A percentile compares a stretch with the other conserved stretches of the same genome.
Conservation (phyloP, 2,113 vertebrate genomes). For the Equus przewalskii region DNA sequence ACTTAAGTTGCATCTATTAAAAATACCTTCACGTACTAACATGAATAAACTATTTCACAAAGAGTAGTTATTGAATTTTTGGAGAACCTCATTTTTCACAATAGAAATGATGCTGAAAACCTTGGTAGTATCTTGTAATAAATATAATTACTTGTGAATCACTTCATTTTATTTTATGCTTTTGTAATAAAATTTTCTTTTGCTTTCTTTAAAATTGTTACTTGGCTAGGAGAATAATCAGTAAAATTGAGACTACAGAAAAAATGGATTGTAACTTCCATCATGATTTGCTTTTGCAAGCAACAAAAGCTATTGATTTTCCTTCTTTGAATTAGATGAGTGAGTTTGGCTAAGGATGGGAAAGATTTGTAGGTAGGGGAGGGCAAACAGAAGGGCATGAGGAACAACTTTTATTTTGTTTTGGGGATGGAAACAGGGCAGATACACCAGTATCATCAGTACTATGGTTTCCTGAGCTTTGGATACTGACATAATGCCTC, state of each 20-base stretch:
- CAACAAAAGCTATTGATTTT: neutral
- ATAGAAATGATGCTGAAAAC: constrained; percentile 1
- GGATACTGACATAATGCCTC: neutral
- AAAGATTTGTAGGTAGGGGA: neutral
- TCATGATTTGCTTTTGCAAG: constrained; percentile 28
- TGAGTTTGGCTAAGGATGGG: neutral
- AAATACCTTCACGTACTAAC: constrained; percentile 5
- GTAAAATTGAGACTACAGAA: neutral
- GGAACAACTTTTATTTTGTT: neutral
- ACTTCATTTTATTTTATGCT: neutral
- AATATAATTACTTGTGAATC: constrained; percentile 46
- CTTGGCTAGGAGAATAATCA: neutral
- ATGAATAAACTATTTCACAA: neutral
- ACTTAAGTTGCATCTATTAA: neutral
- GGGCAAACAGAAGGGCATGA: neutral
- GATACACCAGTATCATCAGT: neutral
- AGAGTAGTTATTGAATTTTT: neutral
- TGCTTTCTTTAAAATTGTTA: neutral
- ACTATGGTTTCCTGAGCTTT: neutral
- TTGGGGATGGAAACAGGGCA: neutral
- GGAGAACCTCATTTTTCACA: constrained; percentile 5
- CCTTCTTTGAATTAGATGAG: constrained; percentile 37
- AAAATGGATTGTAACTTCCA: neutral
- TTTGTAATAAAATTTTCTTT: neutral
- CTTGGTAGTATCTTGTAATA: neutral